Percentiles rank a stretch among this genome's conserved stretches.
Evolutionary conservation across 2,797 vertebrate species (phyloP).

Genomic region (Danio kyathit): DNA sequence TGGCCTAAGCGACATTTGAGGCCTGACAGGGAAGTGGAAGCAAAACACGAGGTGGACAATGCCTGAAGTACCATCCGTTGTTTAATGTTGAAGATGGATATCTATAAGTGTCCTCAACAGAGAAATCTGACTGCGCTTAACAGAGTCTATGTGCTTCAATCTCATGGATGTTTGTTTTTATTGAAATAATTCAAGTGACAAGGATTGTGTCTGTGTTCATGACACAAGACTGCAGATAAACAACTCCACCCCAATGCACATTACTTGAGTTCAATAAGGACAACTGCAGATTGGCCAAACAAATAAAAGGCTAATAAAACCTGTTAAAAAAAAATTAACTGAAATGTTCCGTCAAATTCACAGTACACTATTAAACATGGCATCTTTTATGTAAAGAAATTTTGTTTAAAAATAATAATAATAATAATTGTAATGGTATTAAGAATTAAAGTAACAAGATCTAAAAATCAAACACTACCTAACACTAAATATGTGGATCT

Average conservation of each 20-base stretch:
- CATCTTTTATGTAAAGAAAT: not conserved
- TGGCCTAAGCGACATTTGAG: slow-evolving; percentile 36
- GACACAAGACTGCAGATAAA: not conserved
- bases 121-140: slow-evolving; percentile 11
- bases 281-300: not conserved
- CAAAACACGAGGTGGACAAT: not conserved
- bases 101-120: slow-evolving; percentile 4
- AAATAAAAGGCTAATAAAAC: not conserved
- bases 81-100: slow-evolving; percentile 33
- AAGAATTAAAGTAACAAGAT: too few relatives aligned
- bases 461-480: too few relatives aligned
- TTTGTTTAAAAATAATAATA: too few relatives aligned
- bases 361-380: not conserved
- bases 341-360: not conserved
- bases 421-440: too few relatives aligned
- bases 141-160: not conserved
- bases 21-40: slow-evolving; percentile 36
- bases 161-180: not conserved
- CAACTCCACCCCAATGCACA: not conserved
- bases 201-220: not conserved
- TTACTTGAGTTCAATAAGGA: not conserved
- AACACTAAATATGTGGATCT: too few relatives aligned
- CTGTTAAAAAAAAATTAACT: too few relatives aligned
- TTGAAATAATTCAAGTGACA: slow-evolving; percentile 29
- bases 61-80: slow-evolving; percentile 15